Evolutionary conservation across 2,113 vertebrate genomes (phyloP), one percentile per base, ranked within the genome.

Genomic region (Anarrhichthys ocellatus): DNA sequence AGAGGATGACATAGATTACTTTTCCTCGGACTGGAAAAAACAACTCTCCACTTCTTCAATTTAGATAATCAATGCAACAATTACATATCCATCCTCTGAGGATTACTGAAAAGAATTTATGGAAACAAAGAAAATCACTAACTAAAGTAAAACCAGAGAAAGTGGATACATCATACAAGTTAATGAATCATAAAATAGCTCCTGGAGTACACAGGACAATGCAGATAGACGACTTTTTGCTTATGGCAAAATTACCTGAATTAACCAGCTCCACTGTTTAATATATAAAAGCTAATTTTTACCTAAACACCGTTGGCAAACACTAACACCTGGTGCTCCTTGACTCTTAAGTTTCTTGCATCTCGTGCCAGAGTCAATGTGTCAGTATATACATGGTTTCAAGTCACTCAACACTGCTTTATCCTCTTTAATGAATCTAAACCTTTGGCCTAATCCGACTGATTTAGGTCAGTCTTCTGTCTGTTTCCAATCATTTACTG

Each of bases 401-500:
- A 86, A 87, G 72, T 75, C 52, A 78, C 63, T 73, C 73, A 61
- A 71, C 48, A 22, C 61, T 42, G 74, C 65, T 78, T 89, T 65
- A 79, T 80, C 67, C 81, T 44, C 36, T 56, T 78, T 78, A 85
- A 83, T 88, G 78, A 79, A 76, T 84, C 65, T 72, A 76, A 84
- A 83, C 80, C 64, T 82, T 85, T 78, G 76, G 76, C 67, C 24
- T 65, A 72, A 82, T 76, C 86, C 69, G 64, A 27, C 64, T 22
- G 48, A 87, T 82, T 86, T 75, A 72, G 66, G 48, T 78, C 84
- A 86, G 54, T 68, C 80, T 62, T 76, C 78, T 88, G 64, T 84
- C 91, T 94, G 91, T 85, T 93, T 89, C 81, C 86, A 92, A 86
- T 94, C 83, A 87, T 64, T 85, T 84, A 34, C 81, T 87, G 84